Percentiles rank a stretch among this genome's conserved stretches.
Conservation (phyloP, 2,797 vertebrate genomes). For the Thripadectes ignobilis region DNA sequence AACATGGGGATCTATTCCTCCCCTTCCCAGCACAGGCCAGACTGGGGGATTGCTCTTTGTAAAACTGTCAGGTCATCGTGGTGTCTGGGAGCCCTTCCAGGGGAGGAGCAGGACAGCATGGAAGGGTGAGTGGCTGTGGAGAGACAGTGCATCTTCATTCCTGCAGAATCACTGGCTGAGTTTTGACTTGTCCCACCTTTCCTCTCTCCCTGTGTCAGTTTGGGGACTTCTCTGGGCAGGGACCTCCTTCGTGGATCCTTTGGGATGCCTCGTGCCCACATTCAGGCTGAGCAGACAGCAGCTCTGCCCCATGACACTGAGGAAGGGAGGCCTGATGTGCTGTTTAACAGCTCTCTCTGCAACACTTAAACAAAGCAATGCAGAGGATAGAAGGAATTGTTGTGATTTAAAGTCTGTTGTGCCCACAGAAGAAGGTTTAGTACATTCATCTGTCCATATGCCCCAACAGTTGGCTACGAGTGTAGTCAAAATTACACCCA, state of each 20-base stretch:
- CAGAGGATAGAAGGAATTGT: neutral
- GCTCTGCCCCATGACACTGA: neutral
- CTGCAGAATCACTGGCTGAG: neutral
- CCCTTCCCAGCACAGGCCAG: neutral
- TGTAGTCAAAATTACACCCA: neutral
- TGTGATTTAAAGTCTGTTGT: neutral
- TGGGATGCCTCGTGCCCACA: rapidly evolving
- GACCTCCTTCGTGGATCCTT: neutral
- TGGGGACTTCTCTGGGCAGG: neutral
- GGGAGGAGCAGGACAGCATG: rapidly evolving
- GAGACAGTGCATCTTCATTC: neutral
- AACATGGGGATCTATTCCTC: neutral
- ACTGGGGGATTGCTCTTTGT: neutral
- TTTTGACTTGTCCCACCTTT: neutral
- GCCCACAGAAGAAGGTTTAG: neutral
- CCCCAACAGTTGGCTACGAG: neutral
- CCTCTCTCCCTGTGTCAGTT: rapidly evolving
- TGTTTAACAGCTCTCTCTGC: neutral
- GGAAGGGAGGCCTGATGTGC: neutral
- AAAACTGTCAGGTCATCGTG: rapidly evolving
- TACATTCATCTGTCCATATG: neutral
- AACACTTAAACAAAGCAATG: neutral
- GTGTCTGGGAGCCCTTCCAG: neutral
- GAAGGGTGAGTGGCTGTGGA: neutral
- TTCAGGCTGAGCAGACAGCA: neutral